Evolutionary conservation across 2,113 vertebrate species (phyloP), one percentile per base, ranked within the genome.

Genomic region (Tyrannus savana): DNA sequence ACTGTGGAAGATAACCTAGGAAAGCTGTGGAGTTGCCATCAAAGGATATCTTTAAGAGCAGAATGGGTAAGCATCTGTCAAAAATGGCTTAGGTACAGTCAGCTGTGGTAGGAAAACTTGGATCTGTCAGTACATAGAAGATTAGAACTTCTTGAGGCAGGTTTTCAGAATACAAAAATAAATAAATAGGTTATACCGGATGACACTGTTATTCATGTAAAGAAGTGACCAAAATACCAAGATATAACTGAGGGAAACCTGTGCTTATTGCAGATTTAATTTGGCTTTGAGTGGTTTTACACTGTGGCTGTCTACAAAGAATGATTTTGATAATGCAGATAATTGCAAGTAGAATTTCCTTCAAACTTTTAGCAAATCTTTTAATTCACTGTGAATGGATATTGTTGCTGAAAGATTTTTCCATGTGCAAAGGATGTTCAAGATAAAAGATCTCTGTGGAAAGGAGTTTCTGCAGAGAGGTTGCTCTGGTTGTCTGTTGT

Each of bases 341-440:
- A 89, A 89, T 75, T 87, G 41, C 13, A 92, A 53, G 68, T 91
- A 22, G 60, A 84, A 33, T 87, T 94, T 95, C 95, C 47, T 64
- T 58, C 74, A 82, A 95, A 91, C 56, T 79, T 89, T n/a, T 87
- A 56, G 39, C 41, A 78, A 72, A 91, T 87, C 52, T 60, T 4
- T 52, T 95, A 17, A 56, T 89, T 87, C 44, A 42, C 25, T 13
- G 5, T 68, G 41, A 68, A 46, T 68, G 13, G 25, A 78, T 86
- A 84, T 91, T 96, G 35, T 69, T 91, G 22, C 60, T 95, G 91
- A 95, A 92, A 92, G 39, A 13, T 28, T 87, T 95, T 95, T 87
- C 47, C 56, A 5, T 50, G 77, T 76, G 53, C 30, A 79, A 56
- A 75, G 56, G 19, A 19, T 52, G 52, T 46, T 92, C 7, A 8